Evolutionary conservation across 2,797 vertebrate genomes (phyloP), one percentile per base, ranked within the genome.

Genomic region (Enteromius anoplus): DNA sequence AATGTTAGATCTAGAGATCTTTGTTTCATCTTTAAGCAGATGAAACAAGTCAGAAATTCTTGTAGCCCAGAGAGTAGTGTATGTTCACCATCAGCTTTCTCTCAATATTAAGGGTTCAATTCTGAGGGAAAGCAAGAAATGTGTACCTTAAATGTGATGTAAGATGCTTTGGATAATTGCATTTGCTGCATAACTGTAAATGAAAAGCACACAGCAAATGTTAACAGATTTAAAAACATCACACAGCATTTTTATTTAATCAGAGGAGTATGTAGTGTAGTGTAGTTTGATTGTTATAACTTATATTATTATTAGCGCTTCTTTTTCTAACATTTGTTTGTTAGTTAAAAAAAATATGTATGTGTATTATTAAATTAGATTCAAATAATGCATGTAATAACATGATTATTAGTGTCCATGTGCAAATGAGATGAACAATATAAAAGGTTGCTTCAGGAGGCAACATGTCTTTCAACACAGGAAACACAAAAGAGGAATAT

Each of bases 401-500:
- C 26, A 32, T 32, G 11, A 42, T 69, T 69, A 68, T n/a, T 68
- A 40, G 3, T 71, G 23, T 49, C 15, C 45, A 26, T 29, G 12
- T 29, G 23, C 12, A 49, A 47, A 47, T 47, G 69, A 29, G 40
- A 47, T 26, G 14, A 70, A 26, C 3, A 34, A 49, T 15, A 17
- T 29, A 64, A 32, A 77, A 11, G 40, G 15, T 29, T 62, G 9
- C 23, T 49, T 14, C 29, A 7, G 9, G 17, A 51, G 15, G 19
- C 9, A 7, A 34, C 47, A 21, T 21, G 11, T 11, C 21, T 34
- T 53, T 73, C 4, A 53, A 73, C 47, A 72, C 71, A 7, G 47
- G 29, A 73, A 53, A 73, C 29, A 53, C 29, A 73, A 73, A 34
- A 53, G 70, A 34, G 70, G 15, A 51, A 72, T 21, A 32, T 32